Percentiles rank a stretch among this genome's conserved stretches.
Evolutionary conservation across 1,140 invertebrate genomes (phyloP).

Genomic region (Orius laevigatus): DNA sequence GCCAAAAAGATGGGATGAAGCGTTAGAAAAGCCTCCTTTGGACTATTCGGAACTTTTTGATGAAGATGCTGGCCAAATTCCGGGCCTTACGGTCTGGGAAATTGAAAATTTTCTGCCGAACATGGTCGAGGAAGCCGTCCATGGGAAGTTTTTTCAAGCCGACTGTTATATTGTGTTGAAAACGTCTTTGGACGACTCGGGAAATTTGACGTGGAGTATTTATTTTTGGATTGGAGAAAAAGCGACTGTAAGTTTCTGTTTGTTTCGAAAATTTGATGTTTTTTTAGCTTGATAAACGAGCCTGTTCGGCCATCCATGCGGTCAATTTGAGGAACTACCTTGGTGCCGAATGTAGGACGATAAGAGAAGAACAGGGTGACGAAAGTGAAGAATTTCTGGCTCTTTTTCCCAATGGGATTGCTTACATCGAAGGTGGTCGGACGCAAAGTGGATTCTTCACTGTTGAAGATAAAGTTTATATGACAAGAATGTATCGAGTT

Average conservation of each 20-base stretch:
- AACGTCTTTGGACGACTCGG: slow-evolving; percentile 72
- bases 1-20: slow-evolving; percentile 83
- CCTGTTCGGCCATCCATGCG: slow-evolving; percentile 97
- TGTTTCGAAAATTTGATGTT: slow-evolving; percentile 11
- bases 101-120: slow-evolving; percentile 98
- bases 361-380: slow-evolving; percentile 90
- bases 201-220: slow-evolving; percentile 82
- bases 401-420: slow-evolving; percentile 82
- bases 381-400: slow-evolving; percentile 92
- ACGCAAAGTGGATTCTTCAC: slow-evolving; percentile 96
- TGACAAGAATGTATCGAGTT: slow-evolving; percentile 73
- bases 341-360: slow-evolving; percentile 90
- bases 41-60: slow-evolving; percentile 99
- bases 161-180: slow-evolving; percentile 98
- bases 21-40: slow-evolving; percentile 84
- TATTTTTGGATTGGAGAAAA: slow-evolving; percentile 98
- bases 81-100: slow-evolving; percentile 85
- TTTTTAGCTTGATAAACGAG: slow-evolving; percentile 81
- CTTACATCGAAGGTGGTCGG: slow-evolving; percentile 90
- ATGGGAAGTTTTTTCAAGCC: slow-evolving; percentile 98
- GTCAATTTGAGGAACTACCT: slow-evolving; percentile 94
- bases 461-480: slow-evolving; percentile 80
- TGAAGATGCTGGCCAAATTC: slow-evolving; percentile 78
- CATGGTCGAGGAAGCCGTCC: slow-evolving; percentile 42
- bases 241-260: slow-evolving; percentile 53